Percentiles rank a stretch among this genome's conserved stretches.
These are phyloP conservation scores for Ambastaia sidthimunki DNA, from an alignment of 2,797 vertebrate genomes.

Conservation along the genomic window DNA sequence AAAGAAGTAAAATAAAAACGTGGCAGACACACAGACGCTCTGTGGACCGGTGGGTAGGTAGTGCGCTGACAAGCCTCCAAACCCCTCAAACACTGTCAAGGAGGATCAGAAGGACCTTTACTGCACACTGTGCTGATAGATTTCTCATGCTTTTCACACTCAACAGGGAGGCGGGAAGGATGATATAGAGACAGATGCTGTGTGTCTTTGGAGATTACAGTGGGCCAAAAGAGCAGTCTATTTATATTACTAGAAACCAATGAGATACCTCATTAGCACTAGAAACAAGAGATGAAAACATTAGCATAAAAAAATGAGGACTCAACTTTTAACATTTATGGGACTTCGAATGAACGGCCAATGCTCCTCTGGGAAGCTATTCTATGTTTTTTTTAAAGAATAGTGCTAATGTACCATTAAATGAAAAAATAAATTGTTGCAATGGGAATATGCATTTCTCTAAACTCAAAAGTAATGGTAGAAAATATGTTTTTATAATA, in stretches of 20 bases:
- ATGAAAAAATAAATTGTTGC: constrained; percentile 17
- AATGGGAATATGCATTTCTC: not conserved
- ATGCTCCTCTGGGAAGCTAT: too few species aligned
- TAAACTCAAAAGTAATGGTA: not conserved
- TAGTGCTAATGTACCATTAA: not conserved
- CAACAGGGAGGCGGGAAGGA: constrained; percentile 59
- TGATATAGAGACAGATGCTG: constrained; percentile 60
- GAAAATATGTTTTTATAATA: not conserved
- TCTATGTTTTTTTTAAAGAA: too few species aligned
- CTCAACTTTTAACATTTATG: constrained; percentile 11
- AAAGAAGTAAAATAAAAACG: constrained; percentile 38
- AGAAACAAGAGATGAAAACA: constrained; percentile 24
- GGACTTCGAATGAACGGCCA: not conserved
- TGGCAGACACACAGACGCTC: constrained; percentile 63
- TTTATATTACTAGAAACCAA: constrained; percentile 50
- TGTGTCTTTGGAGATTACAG: constrained; percentile 57
- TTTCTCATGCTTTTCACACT: constrained; percentile 61
- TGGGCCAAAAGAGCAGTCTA: constrained; percentile 46
- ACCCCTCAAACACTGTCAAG: constrained; percentile 53
- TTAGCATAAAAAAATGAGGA: constrained; percentile 21
- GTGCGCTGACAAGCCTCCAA: constrained; percentile 58
- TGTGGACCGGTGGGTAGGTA: constrained; percentile 50
- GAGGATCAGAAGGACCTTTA: constrained; percentile 51
- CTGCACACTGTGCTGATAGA: constrained; percentile 42
- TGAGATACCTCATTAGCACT: constrained; percentile 33